phyloP scores from a whole-genome alignment of 2,888 invertebrate species.

The Creontiades dilutus region DNA sequence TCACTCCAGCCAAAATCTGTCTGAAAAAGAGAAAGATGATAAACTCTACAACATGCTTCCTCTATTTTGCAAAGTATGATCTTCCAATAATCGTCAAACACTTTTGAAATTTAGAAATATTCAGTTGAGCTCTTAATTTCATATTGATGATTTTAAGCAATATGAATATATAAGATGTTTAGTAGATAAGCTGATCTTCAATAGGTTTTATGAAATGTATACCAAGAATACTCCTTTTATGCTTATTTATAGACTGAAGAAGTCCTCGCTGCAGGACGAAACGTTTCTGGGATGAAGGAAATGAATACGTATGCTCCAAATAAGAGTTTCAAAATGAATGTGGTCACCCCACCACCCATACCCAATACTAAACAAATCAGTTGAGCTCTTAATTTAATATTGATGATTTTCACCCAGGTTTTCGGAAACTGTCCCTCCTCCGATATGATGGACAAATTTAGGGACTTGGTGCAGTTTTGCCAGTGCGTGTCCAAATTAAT shows the following conservation, averaged over 20 bases:
- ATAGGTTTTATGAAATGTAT: too few relatives aligned
- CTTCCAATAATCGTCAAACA: neutral
- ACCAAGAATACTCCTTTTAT: too few relatives aligned
- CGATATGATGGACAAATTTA: slow-evolving; percentile 98
- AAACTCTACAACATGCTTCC: slow-evolving; percentile 98
- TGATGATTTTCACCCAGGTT: slow-evolving; percentile 82
- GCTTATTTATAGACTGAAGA: too few relatives aligned
- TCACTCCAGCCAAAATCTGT: slow-evolving; percentile 90
- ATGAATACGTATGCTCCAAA: too few relatives aligned
- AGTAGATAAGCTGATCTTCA: too few relatives aligned
- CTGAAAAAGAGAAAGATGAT: slow-evolving; percentile 91
- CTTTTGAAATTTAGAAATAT: too few relatives aligned
- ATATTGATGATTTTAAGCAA: neutral
- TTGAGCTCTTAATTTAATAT: neutral
- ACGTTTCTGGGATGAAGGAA: too few relatives aligned
- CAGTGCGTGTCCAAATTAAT: slow-evolving; percentile 96
- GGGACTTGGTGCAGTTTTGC: slow-evolving; percentile 96
- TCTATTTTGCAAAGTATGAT: slow-evolving; percentile 94
- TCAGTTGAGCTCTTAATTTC: neutral
- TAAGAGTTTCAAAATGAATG: too few relatives aligned
- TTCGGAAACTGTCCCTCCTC: slow-evolving; percentile 95
- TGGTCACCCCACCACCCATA: too few relatives aligned
- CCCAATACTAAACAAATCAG: too few relatives aligned
- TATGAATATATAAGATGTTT: too few relatives aligned
- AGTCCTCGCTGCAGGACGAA: too few relatives aligned